Evolutionary conservation across 2,888 invertebrate genomes (phyloP), one percentile per base, ranked within the genome.

Genomic region (Drosophila mayaguana): DNA sequence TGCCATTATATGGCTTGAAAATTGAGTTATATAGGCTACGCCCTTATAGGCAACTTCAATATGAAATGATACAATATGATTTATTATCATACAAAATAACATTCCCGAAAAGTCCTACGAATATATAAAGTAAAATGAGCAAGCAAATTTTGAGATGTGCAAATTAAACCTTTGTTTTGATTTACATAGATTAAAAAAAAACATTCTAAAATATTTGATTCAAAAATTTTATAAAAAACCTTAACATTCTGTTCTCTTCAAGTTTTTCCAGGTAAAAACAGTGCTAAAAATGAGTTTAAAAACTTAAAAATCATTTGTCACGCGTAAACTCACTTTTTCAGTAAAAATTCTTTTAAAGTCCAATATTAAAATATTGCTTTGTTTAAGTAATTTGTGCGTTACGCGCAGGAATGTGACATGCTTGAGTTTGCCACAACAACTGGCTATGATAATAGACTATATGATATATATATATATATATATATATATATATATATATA

Each of bases 331-430:
- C n/a, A 42, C 53, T 8, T 55, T 34, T 67, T 20, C 22, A 43
- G 16, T 28, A 45, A 50, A 62, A 60, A 59, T 62, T 64, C 51
- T 53, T 51, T 18, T 55, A 43, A 60, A 78, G 48, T 74, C 63
- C 57, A 43, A 70, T 54, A 56, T 28, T 59, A 42, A 8, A 25
- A 36, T 42, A 11, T 63, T 61, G 18, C 12, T 36, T 28, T 59
- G 6, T 65, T 89, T 84, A 89, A 89, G 84, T 84, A 88, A 77
- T 71, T 82, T 76, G 85, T 81, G 89, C 88, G 78, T 81, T 70
- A 69, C 66, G 78, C 78, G 74, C 81, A 85, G 89, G 84, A 84
- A 84, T 84, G 84, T 85, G 88, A 84, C 78, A 78, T 51, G 62
- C 61, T 77, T 64, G 56, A 67, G 65, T 77, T 76, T 71, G 77